Percentiles rank a stretch among this genome's conserved stretches.
Conservation (phyloP, 2,888 invertebrate species). For the Hyles lineata region DNA sequence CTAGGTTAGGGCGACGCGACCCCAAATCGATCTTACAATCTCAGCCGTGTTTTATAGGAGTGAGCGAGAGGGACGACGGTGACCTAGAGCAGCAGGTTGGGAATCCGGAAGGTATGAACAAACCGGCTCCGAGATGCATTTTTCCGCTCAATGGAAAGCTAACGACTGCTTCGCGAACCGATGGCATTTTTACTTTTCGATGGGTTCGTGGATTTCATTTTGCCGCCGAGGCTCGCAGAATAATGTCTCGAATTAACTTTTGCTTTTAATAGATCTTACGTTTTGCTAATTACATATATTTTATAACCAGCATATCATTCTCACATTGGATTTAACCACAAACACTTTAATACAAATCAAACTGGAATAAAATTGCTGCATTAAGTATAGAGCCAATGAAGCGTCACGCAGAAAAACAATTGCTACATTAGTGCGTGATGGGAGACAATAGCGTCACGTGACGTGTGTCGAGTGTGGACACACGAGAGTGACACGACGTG, state of each 20-base stretch:
- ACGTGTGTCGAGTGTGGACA: constrained; percentile 4
- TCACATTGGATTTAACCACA: too few relatives aligned
- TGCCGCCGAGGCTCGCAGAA: not conserved
- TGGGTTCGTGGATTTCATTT: constrained; percentile 40
- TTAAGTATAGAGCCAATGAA: not conserved
- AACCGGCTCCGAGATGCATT: constrained; percentile 82
- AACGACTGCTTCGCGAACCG: constrained; percentile 65
- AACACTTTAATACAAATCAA: not conserved
- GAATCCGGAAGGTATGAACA: constrained; percentile 82
- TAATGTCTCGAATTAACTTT: constrained; percentile 8
- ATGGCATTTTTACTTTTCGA: constrained; percentile 58
- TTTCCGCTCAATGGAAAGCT: constrained; percentile 84
- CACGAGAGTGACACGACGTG: not conserved
- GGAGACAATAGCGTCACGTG: constrained; percentile 19
- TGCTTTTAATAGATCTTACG: not conserved
- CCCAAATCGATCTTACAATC: constrained; percentile 76
- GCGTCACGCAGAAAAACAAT: constrained; percentile 10
- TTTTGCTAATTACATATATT: not conserved
- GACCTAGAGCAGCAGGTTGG: constrained; percentile 84
- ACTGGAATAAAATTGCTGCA: not conserved
- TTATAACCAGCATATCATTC: not conserved
- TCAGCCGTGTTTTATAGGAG: constrained; percentile 60
- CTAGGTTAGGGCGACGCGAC: constrained; percentile 83
- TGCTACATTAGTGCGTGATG: not conserved
- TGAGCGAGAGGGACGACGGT: constrained; percentile 68